A percentile compares a stretch with the other conserved stretches of the same genome.
Conservation (phyloP, 2,888 invertebrate species). For the Rutpela maculata region DNA sequence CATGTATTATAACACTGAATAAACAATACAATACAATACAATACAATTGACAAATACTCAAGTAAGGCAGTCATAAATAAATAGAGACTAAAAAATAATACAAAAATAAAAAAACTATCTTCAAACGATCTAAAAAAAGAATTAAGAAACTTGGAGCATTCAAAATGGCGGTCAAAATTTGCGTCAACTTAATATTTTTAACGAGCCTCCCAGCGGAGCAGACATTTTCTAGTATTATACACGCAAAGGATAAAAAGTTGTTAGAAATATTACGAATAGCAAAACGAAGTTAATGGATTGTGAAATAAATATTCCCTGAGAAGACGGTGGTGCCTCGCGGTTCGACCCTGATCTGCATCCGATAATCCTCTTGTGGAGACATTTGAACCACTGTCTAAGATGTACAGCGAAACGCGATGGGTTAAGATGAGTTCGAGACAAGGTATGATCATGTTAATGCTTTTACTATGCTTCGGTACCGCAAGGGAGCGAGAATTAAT, state of each 20-base stretch:
- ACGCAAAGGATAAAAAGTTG: not conserved
- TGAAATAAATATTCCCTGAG: conserved; percentile 46
- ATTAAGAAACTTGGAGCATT: no score
- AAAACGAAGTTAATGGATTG: conserved; percentile 53
- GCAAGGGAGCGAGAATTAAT: conserved; percentile 72
- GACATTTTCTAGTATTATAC: no score
- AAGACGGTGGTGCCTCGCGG: conserved; percentile 29
- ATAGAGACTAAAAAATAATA: no score
- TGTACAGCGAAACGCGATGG: conserved; percentile 69
- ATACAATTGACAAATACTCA: no score
- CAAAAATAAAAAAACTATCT: no score
- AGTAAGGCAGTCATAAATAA: no score
- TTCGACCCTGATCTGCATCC: conserved; percentile 68
- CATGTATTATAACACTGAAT: no score
- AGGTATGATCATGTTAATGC: conserved; percentile 74
- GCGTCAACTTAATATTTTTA: no score
- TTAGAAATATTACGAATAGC: conserved; percentile 31
- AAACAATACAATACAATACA: no score
- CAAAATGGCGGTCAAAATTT: no score
- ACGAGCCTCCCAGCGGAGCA: no score
- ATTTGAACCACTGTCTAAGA: conserved; percentile 72
- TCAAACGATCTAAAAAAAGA: no score
- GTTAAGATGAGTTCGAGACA: conserved; percentile 72
- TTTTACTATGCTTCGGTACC: conserved; percentile 72
- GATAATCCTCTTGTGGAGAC: conserved; percentile 74